These are phyloP conservation scores for Hydrotaea cyrtoneurina DNA, from an alignment of 2,888 invertebrate species.

Conservation along the genomic window DNA sequence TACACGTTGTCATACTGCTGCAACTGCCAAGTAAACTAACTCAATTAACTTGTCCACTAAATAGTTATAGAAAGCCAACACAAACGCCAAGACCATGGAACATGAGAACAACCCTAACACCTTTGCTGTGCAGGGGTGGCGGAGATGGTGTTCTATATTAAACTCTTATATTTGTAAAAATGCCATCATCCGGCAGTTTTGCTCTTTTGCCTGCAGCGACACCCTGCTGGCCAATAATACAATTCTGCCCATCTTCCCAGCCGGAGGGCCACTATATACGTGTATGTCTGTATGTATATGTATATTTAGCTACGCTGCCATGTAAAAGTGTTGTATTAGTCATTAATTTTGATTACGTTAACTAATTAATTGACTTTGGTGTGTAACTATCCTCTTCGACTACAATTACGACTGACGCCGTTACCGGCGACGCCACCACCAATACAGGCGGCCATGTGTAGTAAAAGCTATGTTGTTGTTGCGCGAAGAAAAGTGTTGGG, in stretches of 20 bases:
- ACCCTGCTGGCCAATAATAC: not conserved
- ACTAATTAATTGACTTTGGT: slow-evolving; percentile 70
- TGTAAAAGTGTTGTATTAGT: slow-evolving; percentile 67
- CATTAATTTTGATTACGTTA: slow-evolving; percentile 71
- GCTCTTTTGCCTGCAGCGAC: not conserved
- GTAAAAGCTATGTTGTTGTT: not conserved
- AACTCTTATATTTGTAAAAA: slow-evolving; percentile 28
- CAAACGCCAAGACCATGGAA: not conserved
- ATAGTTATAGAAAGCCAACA: slow-evolving; percentile 45
- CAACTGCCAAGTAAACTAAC: slow-evolving; percentile 37
- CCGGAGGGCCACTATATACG: slow-evolving; percentile 31
- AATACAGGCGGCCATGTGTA: not conserved
- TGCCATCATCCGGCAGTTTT: not conserved
- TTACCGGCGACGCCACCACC: not conserved
- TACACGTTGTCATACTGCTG: slow-evolving; percentile 7
- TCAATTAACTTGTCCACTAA: slow-evolving; percentile 56
- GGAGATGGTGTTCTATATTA: not conserved
- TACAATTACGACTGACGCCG: no score
- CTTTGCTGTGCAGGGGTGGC: not conserved
- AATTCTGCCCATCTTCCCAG: not conserved
- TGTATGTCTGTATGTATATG: no score
- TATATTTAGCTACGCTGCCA: slow-evolving; percentile 22
- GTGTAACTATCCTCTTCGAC: slow-evolving; percentile 7
- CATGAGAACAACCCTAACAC: not conserved
- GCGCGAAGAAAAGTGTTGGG: not conserved